Percentiles rank a stretch among this genome's conserved stretches.
Evolutionary conservation across 2,797 vertebrate genomes (phyloP).

Genomic region (Lagorchestes hirsutus): DNA sequence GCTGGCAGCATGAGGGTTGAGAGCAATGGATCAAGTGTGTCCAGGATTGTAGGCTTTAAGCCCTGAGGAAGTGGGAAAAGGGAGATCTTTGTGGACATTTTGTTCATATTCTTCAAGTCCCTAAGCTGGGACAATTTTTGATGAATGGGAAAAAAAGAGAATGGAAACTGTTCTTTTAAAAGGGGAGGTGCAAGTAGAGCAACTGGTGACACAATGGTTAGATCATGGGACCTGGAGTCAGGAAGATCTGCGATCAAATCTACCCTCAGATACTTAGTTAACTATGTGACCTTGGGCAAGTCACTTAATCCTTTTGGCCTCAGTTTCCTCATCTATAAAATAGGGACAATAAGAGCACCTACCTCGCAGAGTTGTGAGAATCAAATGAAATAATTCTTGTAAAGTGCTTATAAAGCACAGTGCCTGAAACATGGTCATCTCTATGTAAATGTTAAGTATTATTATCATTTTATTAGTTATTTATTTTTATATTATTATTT

Average conservation of each 20-base stretch:
- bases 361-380: neutral
- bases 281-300: neutral
- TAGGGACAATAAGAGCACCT: neutral
- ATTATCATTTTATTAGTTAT: too few species aligned
- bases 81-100: neutral
- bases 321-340: neutral
- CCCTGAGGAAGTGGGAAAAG: neutral
- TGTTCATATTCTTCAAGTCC: neutral
- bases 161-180: neutral
- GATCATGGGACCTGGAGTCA: neutral
- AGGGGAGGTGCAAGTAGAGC: neutral
- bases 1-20: neutral
- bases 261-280: neutral
- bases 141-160: neutral
- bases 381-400: neutral
- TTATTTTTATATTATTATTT: neutral
- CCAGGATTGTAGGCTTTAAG: neutral
- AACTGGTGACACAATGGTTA: neutral
- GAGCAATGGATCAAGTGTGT: neutral
- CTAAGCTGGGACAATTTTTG: neutral
- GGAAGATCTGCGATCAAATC: neutral
- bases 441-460: neutral
- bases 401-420: neutral
- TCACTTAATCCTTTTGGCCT: neutral
- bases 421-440: neutral